Conservation (phyloP, 2,113 vertebrate species). For the Macroglossus sobrinus region DNA sequence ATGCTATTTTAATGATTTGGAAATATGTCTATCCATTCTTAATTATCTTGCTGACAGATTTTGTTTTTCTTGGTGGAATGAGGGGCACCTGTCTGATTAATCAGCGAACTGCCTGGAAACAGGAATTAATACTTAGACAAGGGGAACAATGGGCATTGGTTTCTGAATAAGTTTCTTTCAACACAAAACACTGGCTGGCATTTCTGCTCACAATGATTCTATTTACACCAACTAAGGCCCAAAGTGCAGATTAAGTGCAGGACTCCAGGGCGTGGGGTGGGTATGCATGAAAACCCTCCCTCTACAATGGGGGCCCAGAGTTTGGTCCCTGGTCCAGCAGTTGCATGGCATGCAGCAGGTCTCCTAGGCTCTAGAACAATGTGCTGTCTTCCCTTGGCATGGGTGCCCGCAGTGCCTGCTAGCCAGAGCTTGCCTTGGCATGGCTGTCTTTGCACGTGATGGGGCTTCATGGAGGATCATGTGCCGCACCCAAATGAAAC, state of each 20-base stretch:
- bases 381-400: neutral
- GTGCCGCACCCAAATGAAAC: neutral
- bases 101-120: conserved; percentile 53
- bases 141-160: conserved; percentile 56
- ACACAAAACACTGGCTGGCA: conserved; percentile 59
- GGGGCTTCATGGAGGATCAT: neutral
- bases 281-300: neutral
- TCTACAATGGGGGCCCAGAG: neutral
- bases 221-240: conserved; percentile 38
- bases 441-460: neutral
- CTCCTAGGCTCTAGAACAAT: conserved; percentile 48
- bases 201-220: conserved; percentile 58
- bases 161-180: conserved; percentile 68
- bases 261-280: neutral
- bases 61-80: conserved; percentile 45
- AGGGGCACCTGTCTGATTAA: conserved; percentile 58
- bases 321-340: neutral
- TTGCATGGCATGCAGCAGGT: conserved; percentile 29
- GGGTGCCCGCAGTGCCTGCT: neutral
- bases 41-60: conserved; percentile 50
- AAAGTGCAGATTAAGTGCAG: conserved; percentile 20
- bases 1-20: conserved; percentile 60
- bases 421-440: conserved; percentile 34
- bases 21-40: conserved; percentile 47
- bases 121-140: conserved; percentile 63